These are phyloP conservation scores for Lethenteron reissneri DNA, from an alignment of 2,113 vertebrate species.

Conservation along the genomic window DNA sequence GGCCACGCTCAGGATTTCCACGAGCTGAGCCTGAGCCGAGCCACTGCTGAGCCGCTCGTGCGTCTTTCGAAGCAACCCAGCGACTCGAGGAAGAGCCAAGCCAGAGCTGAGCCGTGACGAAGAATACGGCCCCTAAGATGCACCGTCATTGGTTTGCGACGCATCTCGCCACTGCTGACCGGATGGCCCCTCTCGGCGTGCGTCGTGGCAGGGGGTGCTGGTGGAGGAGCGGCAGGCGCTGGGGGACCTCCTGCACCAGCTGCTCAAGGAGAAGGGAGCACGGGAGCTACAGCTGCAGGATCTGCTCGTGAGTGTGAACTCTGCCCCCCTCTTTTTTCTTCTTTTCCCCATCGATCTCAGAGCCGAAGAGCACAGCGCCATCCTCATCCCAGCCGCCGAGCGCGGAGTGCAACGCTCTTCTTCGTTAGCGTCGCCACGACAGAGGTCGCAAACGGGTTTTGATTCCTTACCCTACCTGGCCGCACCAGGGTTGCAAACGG, in stretches of 20 bases:
- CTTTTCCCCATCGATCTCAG: too few relatives aligned
- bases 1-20: too few relatives aligned
- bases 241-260: conserved; percentile 48
- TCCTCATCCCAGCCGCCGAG: too few relatives aligned
- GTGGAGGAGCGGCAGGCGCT: conserved; percentile 43
- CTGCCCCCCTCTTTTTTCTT: too few relatives aligned
- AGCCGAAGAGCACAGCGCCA: too few relatives aligned
- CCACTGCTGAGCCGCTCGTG: conserved; percentile 8
- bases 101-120: neutral
- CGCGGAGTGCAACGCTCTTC: too few relatives aligned
- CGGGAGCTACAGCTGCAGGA: conserved; percentile 53
- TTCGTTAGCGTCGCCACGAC: too few relatives aligned
- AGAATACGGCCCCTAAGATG: neutral
- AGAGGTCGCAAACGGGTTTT: too few relatives aligned
- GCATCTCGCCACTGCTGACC: too few relatives aligned
- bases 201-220: conserved; percentile 36
- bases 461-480: too few relatives aligned
- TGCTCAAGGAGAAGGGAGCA: conserved; percentile 67
- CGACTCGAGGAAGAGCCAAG: conserved; percentile 1
- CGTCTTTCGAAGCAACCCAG: neutral
- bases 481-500: too few relatives aligned
- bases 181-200: neutral
- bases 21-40: conserved; percentile 13
- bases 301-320: conserved; percentile 38
- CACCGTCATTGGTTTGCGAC: too few relatives aligned